Evolutionary conservation across 2,888 invertebrate species (phyloP), one percentile per base, ranked within the genome.

Genomic region (Phymatocera aterrima): DNA sequence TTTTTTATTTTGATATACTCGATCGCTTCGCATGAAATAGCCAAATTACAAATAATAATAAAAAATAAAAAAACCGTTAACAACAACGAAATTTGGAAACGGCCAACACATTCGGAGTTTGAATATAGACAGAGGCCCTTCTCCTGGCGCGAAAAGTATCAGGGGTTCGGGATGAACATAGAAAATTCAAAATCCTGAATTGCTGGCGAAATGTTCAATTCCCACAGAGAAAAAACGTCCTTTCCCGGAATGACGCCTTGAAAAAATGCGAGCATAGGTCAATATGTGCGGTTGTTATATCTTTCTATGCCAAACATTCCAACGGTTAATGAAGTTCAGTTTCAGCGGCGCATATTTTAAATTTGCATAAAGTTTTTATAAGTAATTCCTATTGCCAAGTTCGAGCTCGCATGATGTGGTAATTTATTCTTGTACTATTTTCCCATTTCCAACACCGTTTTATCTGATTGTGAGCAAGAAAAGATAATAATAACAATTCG

Each of bases 111-210:
- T 51, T 31, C 24, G 51, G 72, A 31, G 48, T 28, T 72, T 34
- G 51, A 51, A 34, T 34, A 21, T 40, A 34, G 31, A 34, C 18
- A n/a, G 34, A 72, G 51, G 31, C 31, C n/a, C 3, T 68, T n/a
- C 34, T 34, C 28, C 12, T 51, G 18, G 34, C 6, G 18, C 31
- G 21, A 18, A 34, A 18, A 28, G 31, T 34, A 40, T 34, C 48
- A 48, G n/a, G 18, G 70, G 70, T 34, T n/a, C n/a, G 34, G 51
- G 51, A 10, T 48, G 34, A 34, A 51, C 51, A 48, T 72, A n/a
- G 51, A 72, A 72, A 72, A 72, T 72, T 72, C 72, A 72, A 72
- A 51, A 72, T 34, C 48, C 48, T 31, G 51, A 34, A 34, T 51
- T 34, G 31, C 51, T 8, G 72, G 72, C 51, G 34, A 72, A 68